These are phyloP conservation scores for Drosophila neotestacea DNA, from an alignment of 2,888 invertebrate genomes.

Conservation along the genomic window DNA sequence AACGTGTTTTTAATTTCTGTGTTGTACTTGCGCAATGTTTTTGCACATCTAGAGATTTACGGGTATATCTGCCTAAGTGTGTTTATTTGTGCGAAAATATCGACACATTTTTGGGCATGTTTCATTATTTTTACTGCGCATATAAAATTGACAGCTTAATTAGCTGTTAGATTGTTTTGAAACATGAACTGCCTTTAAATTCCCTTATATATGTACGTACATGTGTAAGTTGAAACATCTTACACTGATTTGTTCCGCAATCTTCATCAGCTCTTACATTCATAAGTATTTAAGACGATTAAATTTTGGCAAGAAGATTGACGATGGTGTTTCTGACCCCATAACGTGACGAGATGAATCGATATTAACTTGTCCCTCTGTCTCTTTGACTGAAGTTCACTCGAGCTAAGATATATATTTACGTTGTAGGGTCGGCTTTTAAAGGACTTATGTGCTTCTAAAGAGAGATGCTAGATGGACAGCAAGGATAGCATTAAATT, in stretches of 20 bases:
- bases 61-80: neutral
- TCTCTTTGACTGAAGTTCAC: neutral
- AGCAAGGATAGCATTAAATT: too few species aligned
- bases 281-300: conserved; percentile 11
- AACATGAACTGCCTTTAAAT: neutral
- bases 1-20: conserved; percentile 31
- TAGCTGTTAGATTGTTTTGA: conserved; percentile 13
- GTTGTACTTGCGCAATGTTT: conserved; percentile 46
- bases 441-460: too few species aligned
- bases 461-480: too few species aligned
- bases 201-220: neutral
- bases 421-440: too few species aligned
- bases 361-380: neutral
- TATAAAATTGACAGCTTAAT: conserved; percentile 52
- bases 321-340: conserved; percentile 4
- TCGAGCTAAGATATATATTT: too few species aligned
- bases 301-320: neutral
- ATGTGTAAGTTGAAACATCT: neutral
- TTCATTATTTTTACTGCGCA: conserved; percentile 59
- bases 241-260: conserved; percentile 9
- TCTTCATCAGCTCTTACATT: conserved; percentile 5
- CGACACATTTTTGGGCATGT: conserved; percentile 48
- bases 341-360: neutral
- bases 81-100: conserved; percentile 28
- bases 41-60: conserved; percentile 46